Conservation (phyloP, 2,888 invertebrate genomes). For the Drosophila niveifrons region DNA sequence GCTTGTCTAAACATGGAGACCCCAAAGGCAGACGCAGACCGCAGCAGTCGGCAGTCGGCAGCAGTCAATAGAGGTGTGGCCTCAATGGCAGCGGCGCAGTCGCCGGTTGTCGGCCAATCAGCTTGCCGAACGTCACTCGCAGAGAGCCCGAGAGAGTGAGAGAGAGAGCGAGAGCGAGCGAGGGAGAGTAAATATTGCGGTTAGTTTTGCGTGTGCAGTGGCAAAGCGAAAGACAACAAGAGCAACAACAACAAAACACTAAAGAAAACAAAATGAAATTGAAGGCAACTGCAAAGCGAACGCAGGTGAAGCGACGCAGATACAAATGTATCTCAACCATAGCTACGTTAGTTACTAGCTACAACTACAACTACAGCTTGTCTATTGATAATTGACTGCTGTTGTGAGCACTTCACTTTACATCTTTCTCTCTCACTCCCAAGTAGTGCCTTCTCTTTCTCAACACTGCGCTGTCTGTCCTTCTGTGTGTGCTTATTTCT, state of each 20-base stretch:
- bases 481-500: constrained; percentile 21
- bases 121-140: constrained; percentile 35
- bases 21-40: constrained; percentile 30
- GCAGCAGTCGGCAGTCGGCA: constrained; percentile 40
- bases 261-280: constrained; percentile 69
- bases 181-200: constrained; percentile 52
- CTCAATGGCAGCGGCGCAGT: constrained; percentile 72
- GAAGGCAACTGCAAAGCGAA: constrained; percentile 48
- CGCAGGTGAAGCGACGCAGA: constrained; percentile 72
- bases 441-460: constrained; percentile 17
- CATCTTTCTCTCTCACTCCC: constrained; percentile 16
- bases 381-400: constrained; percentile 81
- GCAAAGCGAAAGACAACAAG: constrained; percentile 33
- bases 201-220: constrained; percentile 75
- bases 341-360: constrained; percentile 45
- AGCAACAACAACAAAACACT: constrained; percentile 24
- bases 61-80: constrained; percentile 76
- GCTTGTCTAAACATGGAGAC: not conserved
- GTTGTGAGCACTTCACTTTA: constrained; percentile 63
- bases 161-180: constrained; percentile 23
- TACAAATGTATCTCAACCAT: constrained; percentile 57
- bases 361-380: constrained; percentile 32
- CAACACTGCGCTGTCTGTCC: constrained; percentile 16
- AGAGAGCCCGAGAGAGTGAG: constrained; percentile 27
- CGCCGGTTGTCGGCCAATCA: constrained; percentile 73